Evolutionary conservation across 2,797 vertebrate genomes (phyloP).

Genomic region (Oryzias dopingdopingensis): DNA sequence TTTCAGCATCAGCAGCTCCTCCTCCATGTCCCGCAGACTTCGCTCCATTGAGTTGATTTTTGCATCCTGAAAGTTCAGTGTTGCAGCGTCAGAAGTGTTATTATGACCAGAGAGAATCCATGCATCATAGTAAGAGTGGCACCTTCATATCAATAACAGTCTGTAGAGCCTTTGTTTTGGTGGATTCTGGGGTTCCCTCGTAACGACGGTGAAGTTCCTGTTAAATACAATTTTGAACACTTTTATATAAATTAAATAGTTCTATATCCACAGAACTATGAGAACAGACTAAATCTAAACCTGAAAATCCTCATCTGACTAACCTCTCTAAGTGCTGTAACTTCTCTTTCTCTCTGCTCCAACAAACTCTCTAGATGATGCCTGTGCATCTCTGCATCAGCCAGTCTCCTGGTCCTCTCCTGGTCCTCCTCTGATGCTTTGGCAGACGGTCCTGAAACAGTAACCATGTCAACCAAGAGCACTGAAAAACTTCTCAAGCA

Average conservation of each 20-base stretch:
- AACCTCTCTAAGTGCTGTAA: conserved; percentile 88
- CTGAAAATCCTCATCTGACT: background rate
- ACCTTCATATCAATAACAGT: conserved; percentile 99
- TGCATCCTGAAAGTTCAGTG: conserved; percentile 81
- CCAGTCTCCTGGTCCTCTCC: conserved; percentile 91
- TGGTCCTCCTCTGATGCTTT: conserved; percentile 97
- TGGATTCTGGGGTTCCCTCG: conserved; percentile 93
- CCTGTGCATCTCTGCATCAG: conserved; percentile 96
- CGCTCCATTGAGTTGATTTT: conserved; percentile 96
- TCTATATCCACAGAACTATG: background rate
- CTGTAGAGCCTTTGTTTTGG: conserved; percentile 98
- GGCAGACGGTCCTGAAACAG: conserved; percentile 81
- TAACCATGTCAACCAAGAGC: conserved; percentile 1
- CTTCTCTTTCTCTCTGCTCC: conserved; percentile 89
- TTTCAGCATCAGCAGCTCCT: conserved; percentile 96
- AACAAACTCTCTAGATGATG: conserved; percentile 95
- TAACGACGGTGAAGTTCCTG: conserved; percentile 96
- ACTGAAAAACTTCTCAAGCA: background rate
- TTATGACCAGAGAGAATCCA: conserved; percentile 34
- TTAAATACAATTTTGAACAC: conserved; percentile 7
- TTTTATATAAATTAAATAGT: background rate
- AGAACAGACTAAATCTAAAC: background rate
- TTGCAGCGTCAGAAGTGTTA: too few species aligned
- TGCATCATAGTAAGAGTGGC: background rate
- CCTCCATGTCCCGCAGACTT: conserved; percentile 92